Base-by-base conservation (phyloP, 2,888 invertebrate species). In the Amphimallon solstitiale region DNA sequence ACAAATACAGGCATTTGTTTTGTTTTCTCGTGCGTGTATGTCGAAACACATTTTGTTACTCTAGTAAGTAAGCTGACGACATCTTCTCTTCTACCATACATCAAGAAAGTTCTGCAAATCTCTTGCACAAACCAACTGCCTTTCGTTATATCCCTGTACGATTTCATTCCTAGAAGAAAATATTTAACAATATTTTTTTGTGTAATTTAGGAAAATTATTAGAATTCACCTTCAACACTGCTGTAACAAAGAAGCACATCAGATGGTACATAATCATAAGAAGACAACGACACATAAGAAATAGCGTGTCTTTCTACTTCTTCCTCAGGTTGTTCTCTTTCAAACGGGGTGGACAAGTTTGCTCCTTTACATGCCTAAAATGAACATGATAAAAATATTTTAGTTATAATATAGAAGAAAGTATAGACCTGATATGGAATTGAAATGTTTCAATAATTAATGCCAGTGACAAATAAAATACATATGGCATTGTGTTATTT, bases 101-200 rank as follows among this genome's bases (percentile, higher is more conserved):
- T 63, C 1, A 71, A 60, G 56, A 81, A 74, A 66, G 78, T 79
- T 65, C 72, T 77, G 69, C 80, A 80, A 14, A 81, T 52, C 67
- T 81, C 81, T 60, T 80, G 80, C 48, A 81, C 79, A 60, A 81
- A 79, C 81, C 81, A 81, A 0, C 78, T 74, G 1, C 82, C 81
- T 1, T 72, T 72, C 17, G 14, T 23, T 4, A 67, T 38, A 45
- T 75, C 56, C 60, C 79, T 68, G 65, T 71, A 76, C 1, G 76
- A 75, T 5, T 72, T 68, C 14, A 75, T 76, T 17, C 76, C 78
- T 79, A 52, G 38, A 71, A 66, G 23, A 51, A 9, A 10, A 56
- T 45, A 43, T 15, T 51, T 46, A 34, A 34, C 1, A 15, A 15
- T n/a, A n/a, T n/a, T 10, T 43, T n/a, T n/a, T 29, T 5, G 2